Evolutionary conservation across 2,888 invertebrate genomes (phyloP), one percentile per base, ranked within the genome.

Genomic region (Mythimna impura): DNA sequence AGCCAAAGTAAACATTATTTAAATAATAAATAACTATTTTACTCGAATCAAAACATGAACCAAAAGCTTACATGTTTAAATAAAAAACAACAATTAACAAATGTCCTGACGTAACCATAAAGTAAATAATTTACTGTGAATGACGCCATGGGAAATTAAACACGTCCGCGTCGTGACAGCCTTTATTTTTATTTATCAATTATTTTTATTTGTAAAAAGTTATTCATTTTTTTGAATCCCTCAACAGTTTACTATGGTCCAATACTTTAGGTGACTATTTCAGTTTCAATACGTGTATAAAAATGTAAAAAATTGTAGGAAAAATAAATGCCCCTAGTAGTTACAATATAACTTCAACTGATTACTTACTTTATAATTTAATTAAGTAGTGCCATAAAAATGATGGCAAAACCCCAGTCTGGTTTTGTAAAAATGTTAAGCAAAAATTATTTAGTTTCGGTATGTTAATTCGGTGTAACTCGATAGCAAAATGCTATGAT

Each of bases 61-160:
- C 5, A 22, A 47, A 47, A 43, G n/a, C 5, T 34, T 9, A 14
- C 20, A 2, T 12, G 17, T 10, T 8, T 12, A 9, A 54, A 54
- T 54, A 40, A 69, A 69, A 69, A 34, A 30, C 0, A 43, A 72
- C n/a, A 54, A 14, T 55, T 25, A 6, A 7, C 17, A 22, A 64
- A 55, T 34, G 34, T 22, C 8, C 7, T 20, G 20, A 20, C 7
- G 12, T 69, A n/a, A 34, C 6, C 40, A 65, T 36, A 47, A 47
- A 20, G 20, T 63, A 25, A 54, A 17, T 43, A 61, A 54, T 43
- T 22, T 62, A 62, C 4, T 54, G 54, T n/a, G 47, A 63, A 47
- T 25, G n/a, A 25, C 43, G 43, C 54, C 54, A 55, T 36, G 43
- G 75, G 43, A 64, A 75, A 63, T 62, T 34, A 43, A 74, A 74